Evolutionary conservation across 2,888 invertebrate species (phyloP), one percentile per base, ranked within the genome.

Genomic region (Bursaphelenchus okinawaensis): DNA sequence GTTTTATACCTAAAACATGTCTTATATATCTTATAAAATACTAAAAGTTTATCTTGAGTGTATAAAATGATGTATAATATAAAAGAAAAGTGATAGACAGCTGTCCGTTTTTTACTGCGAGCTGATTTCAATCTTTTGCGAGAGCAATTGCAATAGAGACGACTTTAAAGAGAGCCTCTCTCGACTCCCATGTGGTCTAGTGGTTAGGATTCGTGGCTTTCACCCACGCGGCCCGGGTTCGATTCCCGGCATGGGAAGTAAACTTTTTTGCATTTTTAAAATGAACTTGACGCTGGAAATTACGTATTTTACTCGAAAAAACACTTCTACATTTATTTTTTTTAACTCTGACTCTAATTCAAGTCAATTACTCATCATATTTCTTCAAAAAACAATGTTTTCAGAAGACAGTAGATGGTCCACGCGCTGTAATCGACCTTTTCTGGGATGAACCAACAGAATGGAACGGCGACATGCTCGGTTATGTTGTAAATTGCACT

Each of bases 151-250:
- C n/a, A n/a, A n/a, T n/a, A n/a, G n/a, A n/a, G n/a, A n/a, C n/a
- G n/a, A n/a, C n/a, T n/a, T n/a, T n/a, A n/a, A n/a, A n/a, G n/a
- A n/a, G n/a, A n/a, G n/a, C n/a, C n/a, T n/a, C n/a, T n/a, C n/a
- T n/a, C n/a, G n/a, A n/a, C n/a, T n/a, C n/a, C n/a, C n/a, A n/a
- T 72, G 72, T 77, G 75, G 77, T 75, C 75, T 75, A 75, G 76
- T 77, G 75, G 76, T 76, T 77, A 75, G 77, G 75, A 75, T 75
- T 75, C 69, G 67, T 62, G 75, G 75, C 76, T 75, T 74, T 75
- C 75, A 75, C 75, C 75, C 75, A 62, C 67, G 68, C 73, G 75
- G 75, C 75, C 76, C 74, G 75, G 75, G 75, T 75, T 75, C 75
- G 75, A 75, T 77, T 75, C 75, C 75, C 75, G 74, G 76, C 76